Conservation (phyloP, 1,140 invertebrate species). For the Dysdera silvatica region DNA sequence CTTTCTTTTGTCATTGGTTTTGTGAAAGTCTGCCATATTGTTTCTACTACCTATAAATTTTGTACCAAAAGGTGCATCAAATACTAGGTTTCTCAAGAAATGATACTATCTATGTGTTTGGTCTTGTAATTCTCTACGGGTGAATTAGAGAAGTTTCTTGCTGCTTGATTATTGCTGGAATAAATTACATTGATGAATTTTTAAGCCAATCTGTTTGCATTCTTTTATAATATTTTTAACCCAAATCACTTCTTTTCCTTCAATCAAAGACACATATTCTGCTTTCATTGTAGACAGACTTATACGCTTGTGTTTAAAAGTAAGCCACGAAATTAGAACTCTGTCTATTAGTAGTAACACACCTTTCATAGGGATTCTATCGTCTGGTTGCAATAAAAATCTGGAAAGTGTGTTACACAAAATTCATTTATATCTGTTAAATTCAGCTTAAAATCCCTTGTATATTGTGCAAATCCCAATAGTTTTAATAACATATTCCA, state of each 20-base stretch:
- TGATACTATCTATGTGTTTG: constrained; percentile 38
- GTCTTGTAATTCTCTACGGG: constrained; percentile 31
- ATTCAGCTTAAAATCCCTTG: neutral
- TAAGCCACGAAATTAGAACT: constrained; percentile 32
- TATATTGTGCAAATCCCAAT: neutral
- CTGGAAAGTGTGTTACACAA: neutral
- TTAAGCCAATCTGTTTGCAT: too few species aligned
- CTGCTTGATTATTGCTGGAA: too few species aligned
- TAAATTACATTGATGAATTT: too few species aligned
- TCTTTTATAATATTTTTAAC: constrained; percentile 25
- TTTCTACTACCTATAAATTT: neutral
- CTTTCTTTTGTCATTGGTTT: too few species aligned
- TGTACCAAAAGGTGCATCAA: neutral
- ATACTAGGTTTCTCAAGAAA: constrained; percentile 28
- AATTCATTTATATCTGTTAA: neutral
- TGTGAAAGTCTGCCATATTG: neutral
- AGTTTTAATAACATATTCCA: neutral
- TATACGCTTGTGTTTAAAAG: constrained; percentile 37
- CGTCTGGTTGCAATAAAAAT: neutral
- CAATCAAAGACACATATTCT: constrained; percentile 42
- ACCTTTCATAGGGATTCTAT: neutral
- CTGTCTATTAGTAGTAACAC: neutral
- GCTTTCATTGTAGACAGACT: constrained; percentile 40
- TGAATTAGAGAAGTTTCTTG: constrained; percentile 34
- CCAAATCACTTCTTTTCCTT: constrained; percentile 40